Evolutionary conservation across 2,888 invertebrate species (phyloP).

Genomic region (Drosophila nr. perissopoda): DNA sequence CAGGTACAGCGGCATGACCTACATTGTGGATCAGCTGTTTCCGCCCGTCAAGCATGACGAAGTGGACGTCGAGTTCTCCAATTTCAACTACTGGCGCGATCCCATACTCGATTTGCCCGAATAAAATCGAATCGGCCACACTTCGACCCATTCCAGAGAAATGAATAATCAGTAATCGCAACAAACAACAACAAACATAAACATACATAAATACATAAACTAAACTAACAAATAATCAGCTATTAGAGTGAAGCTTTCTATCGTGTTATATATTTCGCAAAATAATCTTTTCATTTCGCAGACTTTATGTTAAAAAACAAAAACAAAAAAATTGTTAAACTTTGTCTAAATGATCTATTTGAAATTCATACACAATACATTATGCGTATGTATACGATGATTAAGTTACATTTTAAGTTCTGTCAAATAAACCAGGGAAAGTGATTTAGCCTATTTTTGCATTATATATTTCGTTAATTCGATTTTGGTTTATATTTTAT

Average conservation of each 20-base stretch:
- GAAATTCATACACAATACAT: slow-evolving; percentile 28
- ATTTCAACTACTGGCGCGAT: slow-evolving; percentile 97
- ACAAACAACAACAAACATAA: slow-evolving; percentile 13
- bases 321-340: not conserved
- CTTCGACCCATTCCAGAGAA: slow-evolving; percentile 84
- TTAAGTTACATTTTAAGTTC: slow-evolving; percentile 16
- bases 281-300: slow-evolving; percentile 11
- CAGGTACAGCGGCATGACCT: slow-evolving; percentile 96
- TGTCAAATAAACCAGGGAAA: slow-evolving; percentile 19
- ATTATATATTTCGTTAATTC: slow-evolving; percentile 31
- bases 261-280: slow-evolving; percentile 23
- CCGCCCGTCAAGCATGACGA: slow-evolving; percentile 91
- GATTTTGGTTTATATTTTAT: slow-evolving; percentile 1
- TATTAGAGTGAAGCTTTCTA: slow-evolving; percentile 8
- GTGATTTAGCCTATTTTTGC: slow-evolving; percentile 47
- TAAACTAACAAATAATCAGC: slow-evolving; percentile 21
- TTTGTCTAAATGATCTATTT: slow-evolving; percentile 13
- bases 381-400: slow-evolving; percentile 35
- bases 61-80: slow-evolving; percentile 90
- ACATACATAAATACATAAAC: not conserved
- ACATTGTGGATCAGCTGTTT: slow-evolving; percentile 98
- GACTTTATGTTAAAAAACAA: not conserved
- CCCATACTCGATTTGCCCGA: slow-evolving; percentile 88
- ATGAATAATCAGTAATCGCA: slow-evolving; percentile 40
- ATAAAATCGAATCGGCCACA: slow-evolving; percentile 60